Evolutionary conservation across 2,113 vertebrate genomes (phyloP), one percentile per base, ranked within the genome.

Genomic region (Pedetes capensis): DNA sequence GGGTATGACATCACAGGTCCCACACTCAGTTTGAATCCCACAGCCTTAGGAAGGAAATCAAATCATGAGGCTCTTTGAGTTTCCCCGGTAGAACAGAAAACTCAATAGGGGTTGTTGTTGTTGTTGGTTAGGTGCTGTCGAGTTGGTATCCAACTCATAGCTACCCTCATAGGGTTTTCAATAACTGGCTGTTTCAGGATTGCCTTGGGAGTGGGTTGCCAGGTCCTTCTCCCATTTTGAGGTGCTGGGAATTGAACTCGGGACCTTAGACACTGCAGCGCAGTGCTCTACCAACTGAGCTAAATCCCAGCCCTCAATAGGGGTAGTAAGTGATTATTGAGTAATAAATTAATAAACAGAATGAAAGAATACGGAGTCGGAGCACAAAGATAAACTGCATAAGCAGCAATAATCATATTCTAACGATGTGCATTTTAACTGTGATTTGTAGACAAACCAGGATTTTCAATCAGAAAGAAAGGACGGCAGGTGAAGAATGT

Each of bases 381-480:
- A 80, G 53, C 69, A 69, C 12, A 83, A 90, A 95, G 93, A 91
- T 39, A 59, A 78, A 88, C 9, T 51, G 25, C 34, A 82, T 63
- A 74, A 44, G 32, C 37, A 53, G 51, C 76, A 80, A 57, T 55
- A 37, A 78, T 78, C 51, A 18, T 78, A 37, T 87, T 68, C 87
- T 51, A 78, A 27, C 49, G 59, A 39, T 57, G 55, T n/a, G 25
- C 81, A 76, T 84, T 91, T 89, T 80, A 64, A 74, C 81, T 55
- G 91, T 47, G 91, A 92, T 57, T 82, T 95, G 71, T 39, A 89
- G 93, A 64, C 80, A 92, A 75, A 44, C 47, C 34, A 17, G 6
- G 34, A 51, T 85, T 81, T 95, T 95, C 69, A 84, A 17, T 87
- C 81, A 64, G 59, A 86, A 61, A n/a, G 39, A 78, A 22, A 59